Evolutionary conservation across 2,113 vertebrate species (phyloP), one percentile per base, ranked within the genome.

Genomic region (Oryzias woworae): DNA sequence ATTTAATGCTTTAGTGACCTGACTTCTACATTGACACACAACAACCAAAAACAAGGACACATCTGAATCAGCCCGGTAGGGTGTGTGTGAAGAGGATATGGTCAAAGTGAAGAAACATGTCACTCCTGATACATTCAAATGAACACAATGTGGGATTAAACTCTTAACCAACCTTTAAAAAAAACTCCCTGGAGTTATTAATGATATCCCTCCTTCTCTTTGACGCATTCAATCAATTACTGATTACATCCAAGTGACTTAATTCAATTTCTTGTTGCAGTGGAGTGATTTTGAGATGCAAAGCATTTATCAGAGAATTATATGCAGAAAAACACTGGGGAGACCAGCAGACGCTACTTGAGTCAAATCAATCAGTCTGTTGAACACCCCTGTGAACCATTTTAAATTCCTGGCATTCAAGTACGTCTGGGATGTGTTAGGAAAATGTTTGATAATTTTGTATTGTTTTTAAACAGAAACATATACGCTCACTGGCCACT

Each of bases 171-270:
- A 69, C 71, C 49, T 57, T 28, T 62, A 56, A 31, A 18, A 8
- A 65, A 55, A 75, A 71, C 36, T 53, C 54, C 61, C 36, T 53
- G 23, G 56, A 46, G 58, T 86, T 89, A 90, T 88, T 83, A 86
- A 92, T 88, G 83, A 31, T 42, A 73, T 55, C 54, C 51, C 43
- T 36, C 8, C 46, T 51, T 45, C 43, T 76, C 71, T 74, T 57
- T 85, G 89, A 86, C 89, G 81, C 73, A 81, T 84, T 73, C 75
- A 88, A 92, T 92, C 84, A 91, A 90, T 92, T 88, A 88, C 75
- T 78, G 85, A 89, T 88, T 72, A 82, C 82, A 90, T 89, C 87
- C 83, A 88, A 86, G 88, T 90, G 88, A 91, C 86, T 90, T 90
- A 70, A 90, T 91, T 89, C 66, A 85, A 89, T 90, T 88, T 86